phyloP scores from a whole-genome alignment of 2,797 vertebrate species.

The Sebastolobus altivelis region DNA sequence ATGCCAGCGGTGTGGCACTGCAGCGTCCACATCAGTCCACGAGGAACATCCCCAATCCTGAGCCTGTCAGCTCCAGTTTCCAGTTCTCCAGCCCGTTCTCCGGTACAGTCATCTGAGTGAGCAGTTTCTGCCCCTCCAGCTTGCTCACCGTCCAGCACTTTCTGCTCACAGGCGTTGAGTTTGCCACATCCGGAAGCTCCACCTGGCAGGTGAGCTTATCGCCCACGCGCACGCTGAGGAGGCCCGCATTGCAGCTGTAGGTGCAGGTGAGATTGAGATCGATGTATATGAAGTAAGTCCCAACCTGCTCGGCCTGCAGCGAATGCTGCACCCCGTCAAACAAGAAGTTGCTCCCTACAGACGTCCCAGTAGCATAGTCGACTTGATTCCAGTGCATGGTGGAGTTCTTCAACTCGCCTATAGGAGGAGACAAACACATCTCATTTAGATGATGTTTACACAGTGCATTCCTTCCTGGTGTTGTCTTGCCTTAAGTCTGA shows the following conservation, averaged over 20 bases:
- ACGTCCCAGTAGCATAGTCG: accelerated
- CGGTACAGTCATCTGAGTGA: constrained; percentile 37
- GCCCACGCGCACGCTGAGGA: constrained; percentile 5
- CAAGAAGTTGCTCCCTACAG: constrained; percentile 46
- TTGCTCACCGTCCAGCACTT: constrained; percentile 74
- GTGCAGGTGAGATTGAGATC: constrained; percentile 67
- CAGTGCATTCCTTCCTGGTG: neutral
- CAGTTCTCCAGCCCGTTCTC: accelerated
- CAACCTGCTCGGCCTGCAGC: neutral
- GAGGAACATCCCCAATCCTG: constrained; percentile 77
- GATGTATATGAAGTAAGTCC: constrained; percentile 74
- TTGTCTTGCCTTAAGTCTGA: neutral
- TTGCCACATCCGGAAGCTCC: neutral
- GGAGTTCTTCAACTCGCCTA: constrained; percentile 26
- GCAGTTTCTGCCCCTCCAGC: accelerated
- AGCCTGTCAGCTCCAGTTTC: constrained; percentile 51
- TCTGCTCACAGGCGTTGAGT: accelerated
- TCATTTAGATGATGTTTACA: neutral
- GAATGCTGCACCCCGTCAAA: accelerated
- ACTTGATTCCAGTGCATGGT: neutral
- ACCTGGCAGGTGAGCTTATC: constrained; percentile 62
- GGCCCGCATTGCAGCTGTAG: accelerated
- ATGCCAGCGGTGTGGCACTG: neutral
- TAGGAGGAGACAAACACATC: constrained; percentile 48
- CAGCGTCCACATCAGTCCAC: constrained; percentile 51